Evolutionary conservation across 2,113 vertebrate genomes (phyloP), one percentile per base, ranked within the genome.

Genomic region (Entosphenus tridentatus): DNA sequence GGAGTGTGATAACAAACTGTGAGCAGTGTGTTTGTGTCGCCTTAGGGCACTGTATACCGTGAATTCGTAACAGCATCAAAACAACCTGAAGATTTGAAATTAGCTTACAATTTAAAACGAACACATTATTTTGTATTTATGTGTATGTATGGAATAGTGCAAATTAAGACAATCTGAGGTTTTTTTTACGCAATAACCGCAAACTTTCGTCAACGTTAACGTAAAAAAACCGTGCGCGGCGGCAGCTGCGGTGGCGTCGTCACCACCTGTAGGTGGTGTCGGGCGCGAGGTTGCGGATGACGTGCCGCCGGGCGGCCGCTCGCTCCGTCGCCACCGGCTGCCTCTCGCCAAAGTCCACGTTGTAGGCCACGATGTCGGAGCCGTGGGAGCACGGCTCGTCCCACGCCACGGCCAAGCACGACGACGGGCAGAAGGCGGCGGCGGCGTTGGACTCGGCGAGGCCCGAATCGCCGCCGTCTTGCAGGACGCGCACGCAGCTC

Each of bases 331-430:
- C 78, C 12, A 90, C 57, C 9, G 89, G 84, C 74, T 95, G 91
- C 68, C 84, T 85, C 73, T 96, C 92, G 72, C 92, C 91, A 12
- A 86, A 84, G 80, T 97, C 91, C 70, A 97, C 85, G 79, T 87
- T 82, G 78, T 96, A 97, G 74, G 86, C 86, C 21, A 82, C 85
- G 77, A 97, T 93, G 77, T 91, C 86, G 8, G 89, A 82, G 57
- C 92, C 92, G 55, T 97, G 87, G 76, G 89, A 83, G 72, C 84
- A 85, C 2, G 92, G 92, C 9, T 83, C 78, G 72, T 87, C 88
- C 92, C 92, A 96, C 74, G 77, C 81, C 71, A 97, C 71, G 21
- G 86, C 87, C 79, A 96, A 82, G 78, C 88, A 95, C 74, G 87
- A 90, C 72, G 91, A 95, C 10, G 87, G 84, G 65, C 83, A 92